phyloP scores from a whole-genome alignment of 2,888 invertebrate genomes.

The Azorinus chamasolen region DNA sequence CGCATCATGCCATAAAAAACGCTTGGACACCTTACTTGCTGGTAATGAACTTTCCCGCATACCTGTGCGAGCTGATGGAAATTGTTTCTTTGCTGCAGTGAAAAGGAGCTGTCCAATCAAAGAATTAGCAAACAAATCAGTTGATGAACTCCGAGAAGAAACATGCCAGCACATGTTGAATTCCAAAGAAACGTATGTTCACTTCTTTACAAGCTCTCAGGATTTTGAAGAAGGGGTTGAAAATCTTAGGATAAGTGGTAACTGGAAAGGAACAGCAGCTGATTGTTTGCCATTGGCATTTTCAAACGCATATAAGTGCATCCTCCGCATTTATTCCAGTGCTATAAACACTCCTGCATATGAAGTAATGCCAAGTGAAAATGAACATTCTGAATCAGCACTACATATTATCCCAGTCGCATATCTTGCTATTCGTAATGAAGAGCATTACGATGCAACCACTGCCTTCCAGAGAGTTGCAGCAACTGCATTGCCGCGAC shows the following conservation, averaged over 20 bases:
- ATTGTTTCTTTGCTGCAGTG: no score
- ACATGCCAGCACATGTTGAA: background rate
- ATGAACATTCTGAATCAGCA: background rate
- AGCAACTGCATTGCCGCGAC: background rate
- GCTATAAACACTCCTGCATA: background rate
- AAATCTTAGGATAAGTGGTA: background rate
- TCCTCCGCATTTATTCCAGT: background rate
- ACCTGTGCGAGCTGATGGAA: no score
- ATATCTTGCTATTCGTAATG: background rate
- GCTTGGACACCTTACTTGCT: background rate
- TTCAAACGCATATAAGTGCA: background rate
- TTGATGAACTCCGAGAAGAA: background rate
- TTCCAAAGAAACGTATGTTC: background rate
- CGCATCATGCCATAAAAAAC: background rate
- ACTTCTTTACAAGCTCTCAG: background rate
- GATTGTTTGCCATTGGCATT: background rate
- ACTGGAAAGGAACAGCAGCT: constrained; percentile 1
- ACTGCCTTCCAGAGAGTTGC: background rate
- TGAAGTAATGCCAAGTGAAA: constrained; percentile 3
- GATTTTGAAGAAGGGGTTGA: constrained; percentile 1
- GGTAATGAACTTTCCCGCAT: no score
- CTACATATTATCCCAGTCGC: background rate
- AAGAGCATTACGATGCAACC: constrained; percentile 1
- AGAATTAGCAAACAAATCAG: background rate
- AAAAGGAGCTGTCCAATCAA: no score